Evolutionary conservation across 1,140 invertebrate species (phyloP), one percentile per base, ranked within the genome.

Genomic region (Pollicipes pollicipes): DNA sequence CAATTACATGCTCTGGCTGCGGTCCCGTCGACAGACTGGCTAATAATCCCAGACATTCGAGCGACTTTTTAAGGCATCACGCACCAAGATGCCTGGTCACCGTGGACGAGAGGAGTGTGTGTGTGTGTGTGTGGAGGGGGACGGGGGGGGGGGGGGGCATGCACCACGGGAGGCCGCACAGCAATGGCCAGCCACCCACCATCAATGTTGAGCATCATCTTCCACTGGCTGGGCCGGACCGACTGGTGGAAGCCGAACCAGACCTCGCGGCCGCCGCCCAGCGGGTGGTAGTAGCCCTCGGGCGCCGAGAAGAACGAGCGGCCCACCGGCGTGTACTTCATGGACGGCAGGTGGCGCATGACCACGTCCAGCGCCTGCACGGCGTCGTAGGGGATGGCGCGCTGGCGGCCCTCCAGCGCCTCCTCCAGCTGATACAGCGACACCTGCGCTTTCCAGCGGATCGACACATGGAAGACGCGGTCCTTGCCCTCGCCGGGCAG

Each of bases 141-240:
- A n/a, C n/a, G n/a, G n/a, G n/a, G n/a, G n/a, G n/a, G n/a, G n/a
- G n/a, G n/a, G n/a, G n/a, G n/a, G n/a, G n/a, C n/a, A n/a, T n/a
- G n/a, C n/a, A n/a, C n/a, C n/a, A n/a, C n/a, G n/a, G n/a, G n/a
- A n/a, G n/a, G n/a, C n/a, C n/a, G n/a, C n/a, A n/a, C n/a, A n/a
- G n/a, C n/a, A n/a, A n/a, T n/a, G n/a, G n/a, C n/a, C n/a, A n/a
- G n/a, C n/a, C n/a, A n/a, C n/a, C 79, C 80, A 95, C 93, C 95
- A 85, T 99, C 97, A 82, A 99, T 99, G 81, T 99, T 99, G 37
- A 99, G 85, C 95, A 99, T 99, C 97, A 99, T 99, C 85, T 99
- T 99, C 97, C 97, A 99, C 79, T 99, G 95, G 68, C 94, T 97
- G 17, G 97, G 97, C 76, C 97, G 85, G 1, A 99, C 97, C 75